These are phyloP conservation scores for Notolabrus celidotus DNA, from an alignment of 2,797 vertebrate species.

Conservation along the genomic window DNA sequence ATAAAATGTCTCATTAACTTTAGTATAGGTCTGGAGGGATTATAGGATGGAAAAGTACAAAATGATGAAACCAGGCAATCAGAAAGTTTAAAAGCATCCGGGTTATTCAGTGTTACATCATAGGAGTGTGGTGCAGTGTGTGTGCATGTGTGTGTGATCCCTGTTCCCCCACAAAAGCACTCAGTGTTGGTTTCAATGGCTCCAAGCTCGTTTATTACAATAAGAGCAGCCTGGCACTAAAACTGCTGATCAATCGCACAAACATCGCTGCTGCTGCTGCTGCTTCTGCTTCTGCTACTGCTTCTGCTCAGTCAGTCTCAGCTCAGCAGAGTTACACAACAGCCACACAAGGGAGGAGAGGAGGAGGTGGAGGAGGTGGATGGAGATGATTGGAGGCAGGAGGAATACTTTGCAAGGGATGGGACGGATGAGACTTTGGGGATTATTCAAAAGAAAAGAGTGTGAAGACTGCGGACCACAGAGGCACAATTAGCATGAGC, in stretches of 20 bases:
- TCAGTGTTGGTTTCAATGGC: conserved; percentile 54
- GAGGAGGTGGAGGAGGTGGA: conserved; percentile 31
- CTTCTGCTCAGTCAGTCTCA: conserved; percentile 58
- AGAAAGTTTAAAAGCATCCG: conserved; percentile 38
- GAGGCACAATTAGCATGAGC: conserved; percentile 45
- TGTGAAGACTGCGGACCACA: conserved; percentile 34
- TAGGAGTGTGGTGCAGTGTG: conserved; percentile 36
- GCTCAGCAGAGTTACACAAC: conserved; percentile 75
- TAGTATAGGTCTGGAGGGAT: conserved; percentile 11
- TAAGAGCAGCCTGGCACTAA: conserved; percentile 71
- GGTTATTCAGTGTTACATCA: conserved; percentile 62
- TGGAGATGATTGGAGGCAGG: not conserved
- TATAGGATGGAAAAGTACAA: conserved; percentile 1
- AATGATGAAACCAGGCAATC: conserved; percentile 51
- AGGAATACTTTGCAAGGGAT: not conserved
- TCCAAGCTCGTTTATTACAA: conserved; percentile 66
- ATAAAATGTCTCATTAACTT: conserved; percentile 45
- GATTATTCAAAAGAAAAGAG: conserved; percentile 2
- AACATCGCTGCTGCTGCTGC: conserved; percentile 20
- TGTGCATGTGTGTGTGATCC: conserved; percentile 28
- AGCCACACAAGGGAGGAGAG: conserved; percentile 39
- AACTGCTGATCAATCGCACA: conserved; percentile 75
- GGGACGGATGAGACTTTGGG: conserved; percentile 4
- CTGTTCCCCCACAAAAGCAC: conserved; percentile 53
- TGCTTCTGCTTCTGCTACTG: conserved; percentile 28